A percentile compares a stretch with the other conserved stretches of the same genome.
These are phyloP conservation scores for Aricia artaxerxes DNA, from an alignment of 2,888 invertebrate genomes.

Conservation along the genomic window DNA sequence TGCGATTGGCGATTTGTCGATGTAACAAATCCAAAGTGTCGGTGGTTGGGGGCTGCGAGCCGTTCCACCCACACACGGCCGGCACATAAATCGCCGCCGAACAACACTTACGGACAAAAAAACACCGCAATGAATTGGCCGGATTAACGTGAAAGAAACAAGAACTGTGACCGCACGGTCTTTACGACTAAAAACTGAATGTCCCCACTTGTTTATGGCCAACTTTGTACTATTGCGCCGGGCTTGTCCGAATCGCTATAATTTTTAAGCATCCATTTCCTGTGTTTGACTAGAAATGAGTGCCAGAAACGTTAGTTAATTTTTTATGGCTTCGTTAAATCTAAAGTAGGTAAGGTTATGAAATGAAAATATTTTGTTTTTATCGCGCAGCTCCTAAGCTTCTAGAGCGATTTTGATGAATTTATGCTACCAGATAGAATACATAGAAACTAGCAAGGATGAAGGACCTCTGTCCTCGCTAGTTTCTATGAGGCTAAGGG, in stretches of 20 bases:
- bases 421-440: not conserved
- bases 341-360: not conserved
- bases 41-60: not conserved
- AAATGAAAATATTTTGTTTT: not conserved
- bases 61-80: conserved; percentile 18
- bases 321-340: conserved; percentile 2
- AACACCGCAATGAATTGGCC: conserved; percentile 11
- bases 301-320: conserved; percentile 4
- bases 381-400: not conserved
- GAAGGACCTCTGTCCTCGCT: too few relatives aligned
- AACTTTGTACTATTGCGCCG: conserved; percentile 13
- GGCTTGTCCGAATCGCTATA: conserved; percentile 4
- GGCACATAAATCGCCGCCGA: conserved; percentile 13
- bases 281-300: not conserved
- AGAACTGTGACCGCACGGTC: conserved; percentile 8
- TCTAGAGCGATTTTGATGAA: not conserved
- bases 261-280: conserved; percentile 19
- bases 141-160: conserved; percentile 15
- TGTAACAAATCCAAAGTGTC: conserved; percentile 23
- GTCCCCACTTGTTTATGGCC: conserved; percentile 12
- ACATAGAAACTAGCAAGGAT: too few relatives aligned
- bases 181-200: conserved; percentile 12
- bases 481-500: too few relatives aligned
- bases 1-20: conserved; percentile 29
- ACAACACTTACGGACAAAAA: conserved; percentile 28